phyloP scores from a whole-genome alignment of 2,797 vertebrate species.

The Acanthornis magna region DNA sequence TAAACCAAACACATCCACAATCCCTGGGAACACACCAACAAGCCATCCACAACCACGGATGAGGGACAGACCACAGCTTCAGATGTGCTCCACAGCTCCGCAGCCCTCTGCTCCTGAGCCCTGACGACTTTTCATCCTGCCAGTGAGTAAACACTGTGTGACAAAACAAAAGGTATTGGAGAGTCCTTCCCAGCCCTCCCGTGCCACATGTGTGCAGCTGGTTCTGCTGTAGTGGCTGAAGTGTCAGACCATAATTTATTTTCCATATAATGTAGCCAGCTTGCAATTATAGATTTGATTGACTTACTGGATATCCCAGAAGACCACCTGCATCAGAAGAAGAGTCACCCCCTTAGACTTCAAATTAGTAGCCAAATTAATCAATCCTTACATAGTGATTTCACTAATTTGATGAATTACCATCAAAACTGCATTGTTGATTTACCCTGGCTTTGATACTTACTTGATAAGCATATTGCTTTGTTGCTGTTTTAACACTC shows the following conservation, averaged over 20 bases:
- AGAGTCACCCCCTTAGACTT: background rate
- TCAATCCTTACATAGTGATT: slow-evolving; percentile 11
- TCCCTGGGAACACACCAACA: accelerated
- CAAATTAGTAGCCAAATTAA: slow-evolving; percentile 47
- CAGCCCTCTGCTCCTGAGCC: background rate
- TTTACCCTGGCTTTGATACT: background rate
- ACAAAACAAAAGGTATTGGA: background rate
- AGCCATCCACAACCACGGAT: background rate
- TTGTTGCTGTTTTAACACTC: background rate
- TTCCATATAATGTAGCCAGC: background rate
- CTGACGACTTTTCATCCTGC: background rate
- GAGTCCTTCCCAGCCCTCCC: background rate
- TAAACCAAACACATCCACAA: background rate
- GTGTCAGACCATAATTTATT: background rate
- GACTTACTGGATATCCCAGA: slow-evolving; percentile 11
- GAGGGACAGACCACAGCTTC: background rate
- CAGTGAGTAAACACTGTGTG: background rate
- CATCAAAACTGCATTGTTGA: background rate
- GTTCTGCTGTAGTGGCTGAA: background rate
- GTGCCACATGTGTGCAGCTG: background rate
- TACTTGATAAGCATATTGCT: background rate
- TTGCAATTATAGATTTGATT: slow-evolving; percentile 6
- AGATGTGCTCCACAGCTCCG: background rate
- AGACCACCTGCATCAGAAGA: background rate
- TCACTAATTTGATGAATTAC: slow-evolving; percentile 24